Evolutionary conservation across 2,888 invertebrate species (phyloP).

Genomic region (Hermodice carunculata): DNA sequence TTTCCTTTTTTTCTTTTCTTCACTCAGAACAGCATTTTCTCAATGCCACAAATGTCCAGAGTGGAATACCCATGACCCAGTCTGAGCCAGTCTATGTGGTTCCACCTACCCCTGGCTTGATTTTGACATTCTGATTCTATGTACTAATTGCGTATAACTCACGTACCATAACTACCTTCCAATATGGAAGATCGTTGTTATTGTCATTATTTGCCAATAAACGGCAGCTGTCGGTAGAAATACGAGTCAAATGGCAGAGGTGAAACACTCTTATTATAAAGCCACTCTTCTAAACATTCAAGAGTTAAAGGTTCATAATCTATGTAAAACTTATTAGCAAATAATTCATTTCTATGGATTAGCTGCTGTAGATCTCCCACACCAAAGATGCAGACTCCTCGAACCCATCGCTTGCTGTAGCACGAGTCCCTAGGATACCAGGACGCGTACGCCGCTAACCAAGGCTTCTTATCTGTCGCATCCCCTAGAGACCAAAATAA

Average conservation of each 20-base stretch:
- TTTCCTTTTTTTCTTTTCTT: too few relatives aligned
- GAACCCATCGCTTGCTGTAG: constrained; percentile 39
- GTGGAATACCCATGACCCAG: too few relatives aligned
- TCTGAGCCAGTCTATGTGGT: too few relatives aligned
- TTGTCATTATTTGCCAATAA: too few relatives aligned
- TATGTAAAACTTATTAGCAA: constrained; percentile 57
- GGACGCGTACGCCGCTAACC: constrained; percentile 46
- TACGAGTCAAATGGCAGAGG: constrained; percentile 25
- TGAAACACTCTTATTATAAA: constrained; percentile 36
- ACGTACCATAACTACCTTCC: too few relatives aligned
- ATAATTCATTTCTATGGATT: constrained; percentile 42
- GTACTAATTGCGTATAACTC: too few relatives aligned
- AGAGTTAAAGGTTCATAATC: constrained; percentile 49
- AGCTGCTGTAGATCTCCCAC: constrained; percentile 48
- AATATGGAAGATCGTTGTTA: too few relatives aligned
- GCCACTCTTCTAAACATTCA: constrained; percentile 48
- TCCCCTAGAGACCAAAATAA: too few relatives aligned
- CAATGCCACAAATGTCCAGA: too few relatives aligned
- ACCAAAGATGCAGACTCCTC: constrained; percentile 56
- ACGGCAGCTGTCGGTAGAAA: constrained; percentile 38
- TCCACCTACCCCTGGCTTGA: too few relatives aligned
- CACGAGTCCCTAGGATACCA: constrained; percentile 45
- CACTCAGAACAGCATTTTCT: too few relatives aligned
- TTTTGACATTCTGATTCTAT: too few relatives aligned
- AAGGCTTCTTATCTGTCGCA: constrained; percentile 44